phyloP scores from a whole-genome alignment of 1,140 invertebrate genomes.

The Dufourea novaeangliae region DNA sequence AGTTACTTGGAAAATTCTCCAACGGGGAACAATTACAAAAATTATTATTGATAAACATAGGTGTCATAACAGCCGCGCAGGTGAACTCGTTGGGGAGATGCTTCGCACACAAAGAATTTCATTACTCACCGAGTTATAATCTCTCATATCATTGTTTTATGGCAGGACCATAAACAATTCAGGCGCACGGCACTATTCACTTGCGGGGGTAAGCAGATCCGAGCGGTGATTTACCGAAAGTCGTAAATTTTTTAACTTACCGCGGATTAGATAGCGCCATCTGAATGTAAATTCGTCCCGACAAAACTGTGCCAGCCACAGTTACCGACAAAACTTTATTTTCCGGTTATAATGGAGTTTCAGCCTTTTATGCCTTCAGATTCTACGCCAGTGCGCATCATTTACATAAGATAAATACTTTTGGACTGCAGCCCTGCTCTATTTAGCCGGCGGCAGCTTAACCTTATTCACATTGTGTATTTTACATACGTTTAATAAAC shows the following conservation, averaged over 20 bases:
- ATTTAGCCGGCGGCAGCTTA: slow-evolving; percentile 48
- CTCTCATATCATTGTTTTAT: slow-evolving; percentile 75
- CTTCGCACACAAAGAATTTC: slow-evolving; percentile 59
- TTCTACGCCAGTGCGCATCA: slow-evolving; percentile 49
- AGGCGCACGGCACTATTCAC: slow-evolving; percentile 55
- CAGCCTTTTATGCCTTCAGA: slow-evolving; percentile 10
- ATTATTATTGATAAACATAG: slow-evolving; percentile 45
- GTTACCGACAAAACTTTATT: slow-evolving; percentile 41
- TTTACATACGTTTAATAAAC: slow-evolving; percentile 32
- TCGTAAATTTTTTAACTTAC: slow-evolving; percentile 79
- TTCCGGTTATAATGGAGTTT: slow-evolving; percentile 21
- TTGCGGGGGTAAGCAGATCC: slow-evolving; percentile 49
- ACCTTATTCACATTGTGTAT: slow-evolving; percentile 50
- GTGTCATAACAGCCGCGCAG: slow-evolving; percentile 45
- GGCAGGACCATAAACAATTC: slow-evolving; percentile 74
- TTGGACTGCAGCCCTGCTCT: slow-evolving; percentile 28
- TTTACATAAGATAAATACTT: slow-evolving; percentile 63
- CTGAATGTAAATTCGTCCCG: slow-evolving; percentile 71
- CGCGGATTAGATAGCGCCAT: slow-evolving; percentile 73
- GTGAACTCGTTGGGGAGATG: slow-evolving; percentile 44
- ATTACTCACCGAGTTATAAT: slow-evolving; percentile 66
- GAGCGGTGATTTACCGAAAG: slow-evolving; percentile 72
- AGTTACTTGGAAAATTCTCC: neutral
- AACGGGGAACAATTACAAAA: neutral
- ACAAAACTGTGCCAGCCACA: slow-evolving; percentile 67